phyloP scores from a whole-genome alignment of 1,140 invertebrate genomes.

The Drosophila suzukii region DNA sequence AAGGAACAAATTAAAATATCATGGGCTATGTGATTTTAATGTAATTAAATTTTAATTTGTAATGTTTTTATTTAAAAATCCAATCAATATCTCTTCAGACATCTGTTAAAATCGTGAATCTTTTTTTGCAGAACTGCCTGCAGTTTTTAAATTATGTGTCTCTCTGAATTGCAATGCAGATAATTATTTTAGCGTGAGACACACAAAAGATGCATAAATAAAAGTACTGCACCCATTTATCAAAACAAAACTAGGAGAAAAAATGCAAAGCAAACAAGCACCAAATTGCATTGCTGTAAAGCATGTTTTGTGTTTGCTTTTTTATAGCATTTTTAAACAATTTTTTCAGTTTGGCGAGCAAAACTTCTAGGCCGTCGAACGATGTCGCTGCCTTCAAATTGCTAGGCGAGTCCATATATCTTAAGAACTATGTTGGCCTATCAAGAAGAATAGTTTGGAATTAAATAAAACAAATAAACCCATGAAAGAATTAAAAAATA shows the following conservation, averaged over 20 bases:
- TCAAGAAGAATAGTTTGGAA: background rate
- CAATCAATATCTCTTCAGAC: background rate
- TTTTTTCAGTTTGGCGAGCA: constrained; percentile 31
- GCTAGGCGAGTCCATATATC: background rate
- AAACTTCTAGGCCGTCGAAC: constrained; percentile 37
- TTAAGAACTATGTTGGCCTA: no score
- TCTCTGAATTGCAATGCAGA: constrained; percentile 40
- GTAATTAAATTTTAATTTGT: background rate
- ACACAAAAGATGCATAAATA: constrained; percentile 45
- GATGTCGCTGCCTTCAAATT: constrained; percentile 11
- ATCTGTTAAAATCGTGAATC: constrained; percentile 17
- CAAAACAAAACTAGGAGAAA: constrained; percentile 21
- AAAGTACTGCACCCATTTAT: constrained; percentile 48
- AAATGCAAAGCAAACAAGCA: constrained; percentile 30
- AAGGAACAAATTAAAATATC: background rate
- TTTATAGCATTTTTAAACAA: constrained; percentile 27
- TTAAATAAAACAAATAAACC: background rate
- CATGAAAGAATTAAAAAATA: background rate
- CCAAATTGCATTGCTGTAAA: constrained; percentile 37
- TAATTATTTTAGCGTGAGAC: constrained; percentile 45
- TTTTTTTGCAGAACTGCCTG: constrained; percentile 1
- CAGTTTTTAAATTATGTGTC: constrained; percentile 15
- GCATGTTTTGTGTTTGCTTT: constrained; percentile 43
- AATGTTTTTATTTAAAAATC: background rate
- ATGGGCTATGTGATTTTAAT: no score